These are phyloP conservation scores for Cyrtodaria siliqua DNA, from an alignment of 2,888 invertebrate species.

Conservation along the genomic window DNA sequence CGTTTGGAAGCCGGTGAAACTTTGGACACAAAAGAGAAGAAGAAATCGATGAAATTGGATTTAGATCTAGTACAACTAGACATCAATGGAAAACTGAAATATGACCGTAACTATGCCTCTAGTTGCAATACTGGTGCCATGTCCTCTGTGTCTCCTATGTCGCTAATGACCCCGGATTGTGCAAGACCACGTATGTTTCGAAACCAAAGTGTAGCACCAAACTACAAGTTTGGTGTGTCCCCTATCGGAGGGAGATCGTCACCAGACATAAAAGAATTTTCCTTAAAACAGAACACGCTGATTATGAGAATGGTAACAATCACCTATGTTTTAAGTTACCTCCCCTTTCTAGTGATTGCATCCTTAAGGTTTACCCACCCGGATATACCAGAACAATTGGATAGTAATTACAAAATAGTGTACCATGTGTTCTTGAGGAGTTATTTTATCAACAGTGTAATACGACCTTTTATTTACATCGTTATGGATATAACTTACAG, in stretches of 20 bases:
- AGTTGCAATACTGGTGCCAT: too few relatives aligned
- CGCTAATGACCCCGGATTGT: background rate
- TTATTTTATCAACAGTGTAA: conserved; percentile 60
- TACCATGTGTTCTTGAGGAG: conserved; percentile 56
- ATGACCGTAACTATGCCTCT: too few relatives aligned
- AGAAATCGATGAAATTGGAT: too few relatives aligned
- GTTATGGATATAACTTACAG: conserved; percentile 51
- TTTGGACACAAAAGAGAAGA: too few relatives aligned
- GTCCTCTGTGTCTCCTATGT: too few relatives aligned
- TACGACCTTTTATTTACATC: conserved; percentile 56
- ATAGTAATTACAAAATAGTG: conserved; percentile 8
- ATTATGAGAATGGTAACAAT: conserved; percentile 60
- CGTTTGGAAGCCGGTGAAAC: too few relatives aligned
- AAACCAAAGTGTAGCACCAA: conserved; percentile 14
- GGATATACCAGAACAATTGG: conserved; percentile 41
- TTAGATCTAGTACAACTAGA: too few relatives aligned
- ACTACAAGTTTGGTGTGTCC: background rate
- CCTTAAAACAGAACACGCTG: conserved; percentile 44
- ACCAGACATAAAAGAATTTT: conserved; percentile 42
- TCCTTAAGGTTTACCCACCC: conserved; percentile 36
- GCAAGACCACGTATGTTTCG: conserved; percentile 3
- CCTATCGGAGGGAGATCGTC: background rate
- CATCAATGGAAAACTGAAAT: too few relatives aligned
- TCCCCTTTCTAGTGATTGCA: conserved; percentile 53
- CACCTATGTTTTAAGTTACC: conserved; percentile 54